phyloP scores from a whole-genome alignment of 2,888 invertebrate species.

The Scaptomyza flava region DNA sequence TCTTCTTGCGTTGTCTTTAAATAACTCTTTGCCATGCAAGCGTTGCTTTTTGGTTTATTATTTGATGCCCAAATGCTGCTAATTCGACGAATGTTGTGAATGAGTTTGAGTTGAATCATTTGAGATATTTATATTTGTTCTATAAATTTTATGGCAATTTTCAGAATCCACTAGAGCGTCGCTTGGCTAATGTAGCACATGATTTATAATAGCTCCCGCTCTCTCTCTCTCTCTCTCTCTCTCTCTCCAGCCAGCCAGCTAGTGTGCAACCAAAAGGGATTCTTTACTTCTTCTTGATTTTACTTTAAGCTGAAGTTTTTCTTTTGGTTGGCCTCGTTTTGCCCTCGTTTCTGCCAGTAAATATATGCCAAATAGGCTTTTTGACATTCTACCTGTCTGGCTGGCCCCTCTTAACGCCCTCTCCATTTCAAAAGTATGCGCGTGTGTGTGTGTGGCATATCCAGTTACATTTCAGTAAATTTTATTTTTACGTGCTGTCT shows the following conservation, averaged over 20 bases:
- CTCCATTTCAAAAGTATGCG: neutral
- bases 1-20: neutral
- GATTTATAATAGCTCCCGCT: slow-evolving; percentile 72
- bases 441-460: slow-evolving; percentile 55
- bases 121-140: slow-evolving; percentile 55
- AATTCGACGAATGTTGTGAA: neutral
- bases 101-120: slow-evolving; percentile 4
- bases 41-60: too few species aligned
- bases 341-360: slow-evolving; percentile 59
- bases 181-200: slow-evolving; percentile 79
- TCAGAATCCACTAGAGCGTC: slow-evolving; percentile 60
- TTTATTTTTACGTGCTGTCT: slow-evolving; percentile 76
- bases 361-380: slow-evolving; percentile 80
- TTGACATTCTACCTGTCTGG: slow-evolving; percentile 76
- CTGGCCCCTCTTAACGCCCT: neutral
- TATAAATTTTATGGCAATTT: slow-evolving; percentile 71
- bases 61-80: too few species aligned
- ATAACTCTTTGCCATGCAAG: slow-evolving; percentile 4
- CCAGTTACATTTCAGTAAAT: slow-evolving; percentile 80
- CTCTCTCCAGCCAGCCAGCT: neutral
- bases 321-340: slow-evolving; percentile 26
- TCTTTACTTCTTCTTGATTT: slow-evolving; percentile 25
- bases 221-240: neutral
- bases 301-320: slow-evolving; percentile 54
- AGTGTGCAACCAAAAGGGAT: slow-evolving; percentile 37